Base-by-base conservation (phyloP, 2,888 invertebrate species). In the Julus scanicus region DNA sequence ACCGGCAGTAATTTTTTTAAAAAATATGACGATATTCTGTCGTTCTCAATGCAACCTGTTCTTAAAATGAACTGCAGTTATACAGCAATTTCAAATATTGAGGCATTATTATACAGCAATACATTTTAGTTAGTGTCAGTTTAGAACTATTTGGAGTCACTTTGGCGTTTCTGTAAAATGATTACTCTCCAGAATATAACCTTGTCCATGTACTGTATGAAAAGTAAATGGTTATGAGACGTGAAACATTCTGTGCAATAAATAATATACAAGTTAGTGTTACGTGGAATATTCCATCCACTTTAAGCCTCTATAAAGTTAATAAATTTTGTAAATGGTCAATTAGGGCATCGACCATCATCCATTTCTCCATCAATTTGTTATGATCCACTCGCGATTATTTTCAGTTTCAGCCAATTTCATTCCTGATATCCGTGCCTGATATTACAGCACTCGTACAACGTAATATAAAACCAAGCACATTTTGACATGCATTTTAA, bases 271-370 rank as follows among this genome's bases (percentile, higher is more conserved):
- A 53, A 63, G 63, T 20, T 8, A 63, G 63, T 3, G 29, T 29
- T 29, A 29, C 71, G 11, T n/a, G n/a, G 11, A 71, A 71, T 71
- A 71, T 71, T 29, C 29, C 29, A 9, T 71, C 71, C 20, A 71
- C 29, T 71, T 71, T 29, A 71, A 71, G 71, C 13, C 71, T 29
- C 71, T 71, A n/a, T 17, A 29, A 29, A 71, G 71, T 71, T 71
- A 71, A 71, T 71, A 71, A 71, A 71, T 71, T 71, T 29, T 71
- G 9, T 71, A 71, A 71, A 71, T 71, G 71, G 29, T 71, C 71
- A 71, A 71, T 71, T 71, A 71, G 29, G 71, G 29, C 71, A 29
- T 71, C 8, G 29, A 71, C 29, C 9, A 29, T 9, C 29, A 29
- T 29, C 63, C 29, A 71, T 71, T 71, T 71, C 29, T 2, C 71